phyloP scores from a whole-genome alignment of 2,888 invertebrate genomes.

The Pollenia amentaria region DNA sequence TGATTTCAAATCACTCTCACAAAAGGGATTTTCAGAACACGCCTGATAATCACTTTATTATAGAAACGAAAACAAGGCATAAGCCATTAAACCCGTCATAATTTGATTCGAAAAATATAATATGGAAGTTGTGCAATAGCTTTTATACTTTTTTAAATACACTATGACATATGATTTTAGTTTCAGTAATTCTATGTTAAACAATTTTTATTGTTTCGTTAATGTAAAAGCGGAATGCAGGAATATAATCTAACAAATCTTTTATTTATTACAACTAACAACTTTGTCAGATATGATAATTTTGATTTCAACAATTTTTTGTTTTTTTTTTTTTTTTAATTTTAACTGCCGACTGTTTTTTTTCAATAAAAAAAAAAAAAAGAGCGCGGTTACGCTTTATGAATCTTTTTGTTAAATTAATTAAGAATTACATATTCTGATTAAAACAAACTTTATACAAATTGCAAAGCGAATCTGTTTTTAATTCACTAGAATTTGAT shows the following conservation, averaged over 20 bases:
- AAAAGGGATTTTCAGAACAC: too few relatives aligned
- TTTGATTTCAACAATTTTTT: neutral
- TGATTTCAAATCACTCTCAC: too few relatives aligned
- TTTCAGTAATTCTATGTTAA: too few relatives aligned
- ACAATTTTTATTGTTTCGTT: neutral
- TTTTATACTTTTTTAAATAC: too few relatives aligned
- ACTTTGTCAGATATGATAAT: neutral
- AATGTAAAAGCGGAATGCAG: neutral
- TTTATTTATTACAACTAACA: slow-evolving; percentile 20
- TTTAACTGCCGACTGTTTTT: neutral
- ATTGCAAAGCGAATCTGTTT: slow-evolving; percentile 25
- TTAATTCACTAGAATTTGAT: slow-evolving; percentile 13
- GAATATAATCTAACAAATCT: slow-evolving; percentile 12
- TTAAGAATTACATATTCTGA: slow-evolving; percentile 15
- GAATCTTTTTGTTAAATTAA: slow-evolving; percentile 45
- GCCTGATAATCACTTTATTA: too few relatives aligned
- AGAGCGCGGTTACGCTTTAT: slow-evolving; percentile 12
- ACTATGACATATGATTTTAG: too few relatives aligned
- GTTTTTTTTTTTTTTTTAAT: neutral
- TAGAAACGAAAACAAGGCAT: too few relatives aligned
- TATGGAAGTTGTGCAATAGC: too few relatives aligned
- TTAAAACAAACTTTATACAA: neutral
- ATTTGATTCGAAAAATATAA: too few relatives aligned
- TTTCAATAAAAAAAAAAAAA: neutral
- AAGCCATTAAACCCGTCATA: too few relatives aligned